Conservation (phyloP, 2,888 invertebrate genomes). For the Acleris emargana region DNA sequence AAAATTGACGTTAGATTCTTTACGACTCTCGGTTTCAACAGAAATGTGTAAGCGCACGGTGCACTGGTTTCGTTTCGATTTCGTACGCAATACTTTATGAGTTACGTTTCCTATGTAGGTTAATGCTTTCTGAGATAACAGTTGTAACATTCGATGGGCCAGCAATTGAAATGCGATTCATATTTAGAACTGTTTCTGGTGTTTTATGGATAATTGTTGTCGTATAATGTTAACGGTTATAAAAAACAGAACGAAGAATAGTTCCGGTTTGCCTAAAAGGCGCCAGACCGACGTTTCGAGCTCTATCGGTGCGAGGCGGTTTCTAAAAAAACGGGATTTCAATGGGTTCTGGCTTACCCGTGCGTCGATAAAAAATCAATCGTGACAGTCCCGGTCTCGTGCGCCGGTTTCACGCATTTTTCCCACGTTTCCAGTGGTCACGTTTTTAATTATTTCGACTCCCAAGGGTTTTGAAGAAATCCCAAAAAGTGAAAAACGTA, state of each 20-base stretch:
- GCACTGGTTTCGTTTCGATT: conserved; percentile 65
- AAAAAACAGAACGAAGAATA: too few species aligned
- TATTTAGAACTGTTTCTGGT: conserved; percentile 16
- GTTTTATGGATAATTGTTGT: conserved; percentile 13
- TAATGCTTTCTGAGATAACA: conserved; percentile 65
- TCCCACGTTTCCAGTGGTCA: conserved; percentile 68
- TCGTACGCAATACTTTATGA: conserved; percentile 69
- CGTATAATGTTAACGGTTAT: too few species aligned
- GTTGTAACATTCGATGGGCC: conserved; percentile 50
- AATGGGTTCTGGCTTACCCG: conserved; percentile 50
- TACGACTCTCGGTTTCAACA: conserved; percentile 71
- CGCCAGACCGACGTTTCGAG: conserved; percentile 5
- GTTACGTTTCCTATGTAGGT: conserved; percentile 71
- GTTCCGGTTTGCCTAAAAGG: background rate
- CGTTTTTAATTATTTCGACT: conserved; percentile 40
- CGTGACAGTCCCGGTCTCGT: conserved; percentile 52
- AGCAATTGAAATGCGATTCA: conserved; percentile 20
- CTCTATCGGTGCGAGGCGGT: conserved; percentile 19
- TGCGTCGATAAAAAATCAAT: conserved; percentile 62
- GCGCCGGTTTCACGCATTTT: conserved; percentile 55
- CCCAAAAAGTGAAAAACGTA: conserved; percentile 7
- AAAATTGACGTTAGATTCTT: conserved; percentile 53
- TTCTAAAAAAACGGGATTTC: conserved; percentile 30
- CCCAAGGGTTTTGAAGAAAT: background rate
- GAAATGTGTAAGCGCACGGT: conserved; percentile 63